These are phyloP conservation scores for Zingel zingel DNA, from an alignment of 2,113 vertebrate genomes.

Conservation along the genomic window DNA sequence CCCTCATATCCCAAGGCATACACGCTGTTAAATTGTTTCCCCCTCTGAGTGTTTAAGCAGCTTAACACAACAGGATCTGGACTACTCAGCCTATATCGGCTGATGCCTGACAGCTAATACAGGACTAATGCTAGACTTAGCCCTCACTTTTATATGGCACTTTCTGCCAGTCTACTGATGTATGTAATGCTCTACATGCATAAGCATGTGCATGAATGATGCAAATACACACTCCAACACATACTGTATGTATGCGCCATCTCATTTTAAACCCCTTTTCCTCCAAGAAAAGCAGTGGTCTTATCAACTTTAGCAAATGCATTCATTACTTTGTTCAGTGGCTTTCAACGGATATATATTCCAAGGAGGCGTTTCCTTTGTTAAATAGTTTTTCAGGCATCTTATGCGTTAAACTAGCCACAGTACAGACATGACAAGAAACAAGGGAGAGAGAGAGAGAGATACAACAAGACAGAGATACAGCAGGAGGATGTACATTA, in stretches of 20 bases:
- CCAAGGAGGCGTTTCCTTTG: neutral
- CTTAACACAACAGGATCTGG: conserved; percentile 73
- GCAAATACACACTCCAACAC: neutral
- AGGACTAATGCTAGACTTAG: conserved; percentile 63
- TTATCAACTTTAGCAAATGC: neutral
- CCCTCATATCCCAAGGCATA: conserved; percentile 38
- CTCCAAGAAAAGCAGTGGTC: neutral
- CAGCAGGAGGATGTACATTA: neutral
- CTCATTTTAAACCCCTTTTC: neutral
- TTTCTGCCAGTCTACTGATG: conserved; percentile 52
- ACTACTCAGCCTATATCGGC: conserved; percentile 19
- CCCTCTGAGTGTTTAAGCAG: conserved; percentile 72
- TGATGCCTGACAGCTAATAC: conserved; percentile 49
- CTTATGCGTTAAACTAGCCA: neutral
- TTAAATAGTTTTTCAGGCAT: neutral
- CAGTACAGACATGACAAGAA: neutral
- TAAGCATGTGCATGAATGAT: neutral
- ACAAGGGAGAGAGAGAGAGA: neutral
- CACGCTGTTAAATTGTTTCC: conserved; percentile 55
- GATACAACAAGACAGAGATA: no score
- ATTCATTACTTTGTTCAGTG: neutral
- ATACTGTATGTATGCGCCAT: neutral
- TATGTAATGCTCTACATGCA: neutral
- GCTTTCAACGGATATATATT: neutral
- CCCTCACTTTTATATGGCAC: conserved; percentile 57